Conservation (phyloP, 2,113 vertebrate genomes). For the Antechinus flavipes region DNA sequence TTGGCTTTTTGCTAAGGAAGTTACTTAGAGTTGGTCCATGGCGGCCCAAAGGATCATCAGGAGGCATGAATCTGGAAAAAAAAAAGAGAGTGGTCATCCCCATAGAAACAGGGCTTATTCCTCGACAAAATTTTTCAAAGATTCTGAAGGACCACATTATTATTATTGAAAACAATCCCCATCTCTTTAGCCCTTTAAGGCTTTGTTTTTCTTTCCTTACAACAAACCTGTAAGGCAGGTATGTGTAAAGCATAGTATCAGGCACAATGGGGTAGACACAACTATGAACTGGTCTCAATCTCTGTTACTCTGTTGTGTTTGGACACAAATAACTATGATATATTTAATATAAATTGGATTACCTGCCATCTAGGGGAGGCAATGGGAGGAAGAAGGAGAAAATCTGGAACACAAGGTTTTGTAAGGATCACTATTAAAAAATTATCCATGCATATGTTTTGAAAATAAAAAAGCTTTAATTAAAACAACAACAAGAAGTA, state of each 20-base stretch:
- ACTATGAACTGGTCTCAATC: neutral
- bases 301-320: neutral
- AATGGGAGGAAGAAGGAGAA: too few species aligned
- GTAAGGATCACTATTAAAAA: too few species aligned
- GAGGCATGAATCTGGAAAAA: conserved; percentile 93
- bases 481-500: too few species aligned
- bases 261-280: neutral
- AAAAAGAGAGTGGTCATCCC: conserved; percentile 2
- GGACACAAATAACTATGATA: neutral
- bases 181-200: too few species aligned
- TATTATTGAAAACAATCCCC: neutral
- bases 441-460: too few species aligned
- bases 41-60: conserved; percentile 93
- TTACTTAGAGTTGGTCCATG: conserved; percentile 90
- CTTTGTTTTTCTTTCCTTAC: too few species aligned
- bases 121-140: neutral
- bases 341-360: too few species aligned
- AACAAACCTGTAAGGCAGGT: neutral
- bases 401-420: too few species aligned
- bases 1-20: conserved; percentile 89
- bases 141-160: neutral
- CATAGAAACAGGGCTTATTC: neutral
- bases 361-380: too few species aligned
- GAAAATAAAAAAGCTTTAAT: too few species aligned
- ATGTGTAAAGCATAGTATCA: neutral